These are phyloP conservation scores for Trididemnum miniatum DNA, from an alignment of 23 tunicate genomes.

Conservation along the genomic window DNA sequence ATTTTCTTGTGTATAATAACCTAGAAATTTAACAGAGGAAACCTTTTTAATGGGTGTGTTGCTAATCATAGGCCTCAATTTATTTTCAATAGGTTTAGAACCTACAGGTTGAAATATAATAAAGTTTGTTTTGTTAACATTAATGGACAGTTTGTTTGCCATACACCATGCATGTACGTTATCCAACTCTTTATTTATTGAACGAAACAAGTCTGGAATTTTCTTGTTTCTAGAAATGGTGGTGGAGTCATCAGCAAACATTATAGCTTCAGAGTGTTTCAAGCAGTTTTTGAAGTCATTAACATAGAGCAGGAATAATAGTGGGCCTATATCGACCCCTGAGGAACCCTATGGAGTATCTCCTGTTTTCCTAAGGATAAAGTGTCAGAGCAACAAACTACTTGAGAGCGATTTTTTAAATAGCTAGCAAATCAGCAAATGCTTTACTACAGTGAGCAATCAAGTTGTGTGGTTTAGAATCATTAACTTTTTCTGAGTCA, in stretches of 20 bases:
- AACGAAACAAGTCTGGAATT: neutral
- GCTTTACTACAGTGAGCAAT: too few species aligned
- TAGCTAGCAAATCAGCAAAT: neutral
- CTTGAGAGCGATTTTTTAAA: neutral
- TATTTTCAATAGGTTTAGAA: neutral
- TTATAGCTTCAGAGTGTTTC: neutral
- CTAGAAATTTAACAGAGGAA: neutral
- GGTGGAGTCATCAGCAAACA: neutral
- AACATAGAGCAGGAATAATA: neutral
- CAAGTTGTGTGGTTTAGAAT: too few species aligned
- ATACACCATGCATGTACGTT: neutral
- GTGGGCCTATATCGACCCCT: neutral
- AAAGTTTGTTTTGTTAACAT: neutral
- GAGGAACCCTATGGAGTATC: neutral
- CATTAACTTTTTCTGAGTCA: too few species aligned
- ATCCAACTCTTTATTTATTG: neutral
- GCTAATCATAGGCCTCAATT: neutral
- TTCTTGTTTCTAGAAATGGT: neutral
- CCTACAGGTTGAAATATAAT: neutral
- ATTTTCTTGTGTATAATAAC: neutral
- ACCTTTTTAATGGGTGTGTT: neutral
- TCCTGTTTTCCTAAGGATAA: neutral
- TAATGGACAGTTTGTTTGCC: neutral
- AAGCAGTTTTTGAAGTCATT: neutral
- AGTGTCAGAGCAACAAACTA: neutral